Percentiles rank a stretch among this genome's conserved stretches.
phyloP scores from a whole-genome alignment of 2,888 invertebrate genomes.

The Drosophila putrida region DNA sequence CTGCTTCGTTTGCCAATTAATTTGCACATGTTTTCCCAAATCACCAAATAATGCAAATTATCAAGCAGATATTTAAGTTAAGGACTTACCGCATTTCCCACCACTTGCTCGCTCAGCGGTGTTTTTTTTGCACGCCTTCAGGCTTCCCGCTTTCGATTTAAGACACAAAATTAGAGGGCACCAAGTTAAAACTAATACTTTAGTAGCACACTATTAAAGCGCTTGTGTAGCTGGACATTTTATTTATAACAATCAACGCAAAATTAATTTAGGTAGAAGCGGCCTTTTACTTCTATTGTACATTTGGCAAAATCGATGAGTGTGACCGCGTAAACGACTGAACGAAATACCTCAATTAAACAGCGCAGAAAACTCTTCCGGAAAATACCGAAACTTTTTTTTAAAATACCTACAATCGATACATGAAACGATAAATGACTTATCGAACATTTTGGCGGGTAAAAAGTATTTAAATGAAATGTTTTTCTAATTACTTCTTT shows the following conservation, averaged over 20 bases:
- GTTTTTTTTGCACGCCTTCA: constrained; percentile 37
- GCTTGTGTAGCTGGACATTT: constrained; percentile 19
- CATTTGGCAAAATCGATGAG: constrained; percentile 52
- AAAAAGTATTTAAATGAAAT: background rate
- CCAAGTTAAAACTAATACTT: background rate
- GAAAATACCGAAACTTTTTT: background rate
- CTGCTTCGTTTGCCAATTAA: background rate
- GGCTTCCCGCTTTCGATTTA: background rate
- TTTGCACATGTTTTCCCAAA: background rate
- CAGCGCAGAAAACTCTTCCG: no score
- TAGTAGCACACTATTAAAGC: background rate
- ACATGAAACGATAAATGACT: background rate
- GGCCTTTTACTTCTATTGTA: constrained; percentile 39
- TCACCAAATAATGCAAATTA: constrained; percentile 25
- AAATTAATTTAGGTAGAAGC: constrained; percentile 8
- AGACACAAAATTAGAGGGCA: constrained; percentile 1
- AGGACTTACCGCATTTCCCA: constrained; percentile 48
- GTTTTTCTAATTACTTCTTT: no score
- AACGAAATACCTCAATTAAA: no score
- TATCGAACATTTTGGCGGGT: constrained; percentile 10
- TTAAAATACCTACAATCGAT: constrained; percentile 23
- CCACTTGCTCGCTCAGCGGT: constrained; percentile 39
- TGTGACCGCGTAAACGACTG: constrained; percentile 29
- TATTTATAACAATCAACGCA: constrained; percentile 7
- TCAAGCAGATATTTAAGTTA: constrained; percentile 9